phyloP scores from a whole-genome alignment of 2,888 invertebrate species.

The Odontocerum albicorne region DNA sequence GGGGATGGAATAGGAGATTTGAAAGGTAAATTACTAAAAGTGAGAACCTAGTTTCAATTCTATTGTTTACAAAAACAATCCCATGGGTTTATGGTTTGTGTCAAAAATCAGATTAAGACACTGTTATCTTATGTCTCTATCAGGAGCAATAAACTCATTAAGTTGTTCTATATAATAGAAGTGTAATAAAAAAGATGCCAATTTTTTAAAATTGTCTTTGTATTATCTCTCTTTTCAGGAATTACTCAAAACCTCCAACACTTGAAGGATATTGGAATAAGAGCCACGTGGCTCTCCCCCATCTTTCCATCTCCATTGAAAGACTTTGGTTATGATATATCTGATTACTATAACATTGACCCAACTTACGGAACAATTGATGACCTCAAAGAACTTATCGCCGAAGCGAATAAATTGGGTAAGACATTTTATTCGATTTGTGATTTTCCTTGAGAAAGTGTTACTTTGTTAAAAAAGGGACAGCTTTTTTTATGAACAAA shows the following conservation, averaged over 20 bases:
- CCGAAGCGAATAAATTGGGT: conserved; percentile 42
- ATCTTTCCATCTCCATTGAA: conserved; percentile 63
- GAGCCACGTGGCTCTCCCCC: conserved; percentile 62
- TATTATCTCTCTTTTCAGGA: conserved; percentile 51
- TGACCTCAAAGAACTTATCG: conserved; percentile 52
- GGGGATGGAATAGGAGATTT: conserved; percentile 86
- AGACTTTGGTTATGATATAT: conserved; percentile 66
- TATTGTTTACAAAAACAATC: no score
- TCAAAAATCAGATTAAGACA: no score
- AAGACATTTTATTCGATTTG: not conserved
- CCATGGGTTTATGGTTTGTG: no score
- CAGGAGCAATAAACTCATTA: no score
- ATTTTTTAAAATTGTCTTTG: no score
- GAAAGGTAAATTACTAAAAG: conserved; percentile 55
- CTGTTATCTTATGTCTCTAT: no score
- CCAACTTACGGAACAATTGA: conserved; percentile 57
- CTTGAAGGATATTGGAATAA: conserved; percentile 54
- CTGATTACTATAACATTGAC: conserved; percentile 57
- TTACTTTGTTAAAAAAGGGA: no score
- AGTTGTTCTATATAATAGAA: no score
- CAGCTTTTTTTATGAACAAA: no score
- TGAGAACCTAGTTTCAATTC: no score
- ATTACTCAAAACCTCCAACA: conserved; percentile 56
- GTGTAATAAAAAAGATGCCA: no score
- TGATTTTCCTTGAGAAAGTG: not conserved